Conservation (phyloP, 1,140 invertebrate genomes). For the Rhizoglyphus robini region DNA sequence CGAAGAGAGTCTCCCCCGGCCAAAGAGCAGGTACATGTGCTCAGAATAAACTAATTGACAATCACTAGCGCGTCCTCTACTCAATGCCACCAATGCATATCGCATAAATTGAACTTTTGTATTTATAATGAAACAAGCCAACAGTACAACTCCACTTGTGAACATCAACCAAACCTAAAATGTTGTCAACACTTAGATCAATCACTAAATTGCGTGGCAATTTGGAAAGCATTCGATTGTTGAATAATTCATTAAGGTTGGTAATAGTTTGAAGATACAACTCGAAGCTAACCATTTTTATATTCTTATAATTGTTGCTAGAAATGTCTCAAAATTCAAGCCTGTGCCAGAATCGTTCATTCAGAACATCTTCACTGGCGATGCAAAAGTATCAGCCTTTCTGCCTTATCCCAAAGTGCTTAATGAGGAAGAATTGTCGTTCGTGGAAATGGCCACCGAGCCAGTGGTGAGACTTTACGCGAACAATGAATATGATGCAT, state of each 20-base stretch:
- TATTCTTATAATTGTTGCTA: not conserved
- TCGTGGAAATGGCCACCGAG: conserved; percentile 38
- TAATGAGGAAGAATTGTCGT: conserved; percentile 39
- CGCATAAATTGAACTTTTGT: too few relatives aligned
- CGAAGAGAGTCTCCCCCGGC: too few relatives aligned
- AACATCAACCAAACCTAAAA: too few relatives aligned
- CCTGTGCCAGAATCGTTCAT: conserved; percentile 34
- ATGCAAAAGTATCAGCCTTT: conserved; percentile 52
- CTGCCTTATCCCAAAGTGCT: conserved; percentile 41
- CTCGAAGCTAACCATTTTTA: not conserved
- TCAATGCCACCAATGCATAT: too few relatives aligned
- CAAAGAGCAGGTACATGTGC: too few relatives aligned
- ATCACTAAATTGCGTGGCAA: not conserved
- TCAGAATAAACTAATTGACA: too few relatives aligned
- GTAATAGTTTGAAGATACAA: not conserved
- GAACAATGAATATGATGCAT: conserved; percentile 38
- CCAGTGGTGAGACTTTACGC: conserved; percentile 41
- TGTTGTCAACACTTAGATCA: conserved; percentile 6
- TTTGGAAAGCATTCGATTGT: not conserved
- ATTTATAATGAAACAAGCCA: too few relatives aligned
- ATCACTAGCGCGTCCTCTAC: too few relatives aligned
- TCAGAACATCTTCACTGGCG: conserved; percentile 83
- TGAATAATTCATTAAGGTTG: not conserved
- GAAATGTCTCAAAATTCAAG: not conserved
- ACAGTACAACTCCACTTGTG: too few relatives aligned